Conservation (phyloP, 2,113 vertebrate genomes). For the Micronisus gabar region DNA sequence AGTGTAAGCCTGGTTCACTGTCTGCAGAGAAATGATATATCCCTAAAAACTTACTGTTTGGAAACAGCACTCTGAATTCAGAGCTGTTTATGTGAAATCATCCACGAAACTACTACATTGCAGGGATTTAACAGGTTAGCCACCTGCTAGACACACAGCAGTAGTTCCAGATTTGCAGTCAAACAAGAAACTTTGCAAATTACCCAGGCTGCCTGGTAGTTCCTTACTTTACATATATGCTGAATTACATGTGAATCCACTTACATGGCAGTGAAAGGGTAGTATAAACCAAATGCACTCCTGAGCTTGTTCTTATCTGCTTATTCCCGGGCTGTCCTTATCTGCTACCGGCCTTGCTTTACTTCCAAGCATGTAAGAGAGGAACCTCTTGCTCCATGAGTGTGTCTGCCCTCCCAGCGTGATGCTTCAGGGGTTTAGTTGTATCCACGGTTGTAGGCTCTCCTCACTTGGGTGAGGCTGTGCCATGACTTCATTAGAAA, state of each 20-base stretch:
- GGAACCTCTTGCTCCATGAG: background rate
- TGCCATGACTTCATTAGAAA: background rate
- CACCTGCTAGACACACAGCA: background rate
- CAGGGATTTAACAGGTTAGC: background rate
- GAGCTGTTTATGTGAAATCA: background rate
- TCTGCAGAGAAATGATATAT: background rate
- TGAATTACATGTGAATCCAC: background rate
- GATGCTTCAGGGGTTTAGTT: background rate
- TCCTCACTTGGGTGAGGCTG: background rate
- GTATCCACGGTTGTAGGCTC: background rate
- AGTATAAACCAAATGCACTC: background rate
- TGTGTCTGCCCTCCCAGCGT: fast-evolving
- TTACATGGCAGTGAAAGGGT: background rate
- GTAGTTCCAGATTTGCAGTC: background rate
- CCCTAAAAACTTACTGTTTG: background rate
- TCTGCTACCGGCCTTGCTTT: background rate
- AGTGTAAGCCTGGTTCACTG: background rate
- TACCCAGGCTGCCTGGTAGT: background rate
- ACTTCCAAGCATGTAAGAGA: background rate
- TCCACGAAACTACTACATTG: background rate
- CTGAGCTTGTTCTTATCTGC: background rate
- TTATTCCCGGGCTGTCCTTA: background rate
- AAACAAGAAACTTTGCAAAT: background rate
- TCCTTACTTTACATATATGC: background rate
- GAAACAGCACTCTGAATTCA: background rate